Conservation (phyloP, 2,888 invertebrate genomes). For the Coleophora deauratella region DNA sequence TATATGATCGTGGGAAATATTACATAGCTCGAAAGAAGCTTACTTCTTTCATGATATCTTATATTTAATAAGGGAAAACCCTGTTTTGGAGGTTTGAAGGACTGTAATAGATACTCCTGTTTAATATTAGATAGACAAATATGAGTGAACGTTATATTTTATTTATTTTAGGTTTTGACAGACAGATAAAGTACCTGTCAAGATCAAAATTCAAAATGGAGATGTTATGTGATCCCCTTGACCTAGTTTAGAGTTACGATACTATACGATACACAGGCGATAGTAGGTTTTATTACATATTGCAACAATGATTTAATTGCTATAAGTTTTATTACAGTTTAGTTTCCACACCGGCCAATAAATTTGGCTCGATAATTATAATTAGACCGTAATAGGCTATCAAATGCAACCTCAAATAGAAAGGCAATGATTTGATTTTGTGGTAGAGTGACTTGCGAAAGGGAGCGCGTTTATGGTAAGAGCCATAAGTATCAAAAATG, state of each 20-base stretch:
- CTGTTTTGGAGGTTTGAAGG: too few species aligned
- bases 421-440: not conserved
- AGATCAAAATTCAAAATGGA: not conserved
- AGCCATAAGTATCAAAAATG: not conserved
- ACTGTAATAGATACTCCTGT: too few species aligned
- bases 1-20: too few species aligned
- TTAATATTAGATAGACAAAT: too few species aligned
- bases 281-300: slow-evolving; percentile 15
- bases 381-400: slow-evolving; percentile 3
- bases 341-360: not conserved
- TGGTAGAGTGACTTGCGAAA: not conserved
- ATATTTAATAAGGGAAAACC: too few species aligned
- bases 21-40: too few species aligned
- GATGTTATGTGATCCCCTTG: slow-evolving; percentile 19
- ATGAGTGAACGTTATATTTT: too few species aligned
- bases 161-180: too few species aligned
- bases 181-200: too few species aligned
- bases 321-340: slow-evolving; percentile 1
- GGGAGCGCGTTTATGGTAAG: not conserved
- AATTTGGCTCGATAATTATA: not conserved
- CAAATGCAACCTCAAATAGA: slow-evolving; percentile 2
- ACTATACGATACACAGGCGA: slow-evolving; percentile 19
- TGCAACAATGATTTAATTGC: slow-evolving; percentile 7
- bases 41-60: too few species aligned
- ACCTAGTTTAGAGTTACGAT: slow-evolving; percentile 20